Conservation (phyloP, 2,888 invertebrate genomes). For the Drosophila multiciliata region DNA sequence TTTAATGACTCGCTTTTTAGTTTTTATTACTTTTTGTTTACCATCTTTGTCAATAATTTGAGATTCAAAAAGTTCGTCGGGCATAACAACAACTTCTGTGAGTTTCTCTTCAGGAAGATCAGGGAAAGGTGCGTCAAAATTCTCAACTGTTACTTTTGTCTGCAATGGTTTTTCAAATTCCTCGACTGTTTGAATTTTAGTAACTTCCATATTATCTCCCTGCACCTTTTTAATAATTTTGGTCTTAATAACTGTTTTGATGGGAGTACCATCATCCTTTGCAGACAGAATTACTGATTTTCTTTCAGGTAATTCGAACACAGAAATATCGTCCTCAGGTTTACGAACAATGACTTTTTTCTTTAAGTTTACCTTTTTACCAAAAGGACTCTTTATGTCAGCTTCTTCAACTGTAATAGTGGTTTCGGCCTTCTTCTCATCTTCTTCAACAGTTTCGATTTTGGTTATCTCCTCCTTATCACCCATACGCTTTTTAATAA, state of each 20-base stretch:
- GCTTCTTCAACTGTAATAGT: slow-evolving; percentile 64
- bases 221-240: slow-evolving; percentile 85
- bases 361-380: slow-evolving; percentile 61
- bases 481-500: slow-evolving; percentile 67
- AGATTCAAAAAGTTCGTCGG: slow-evolving; percentile 77
- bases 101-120: slow-evolving; percentile 71
- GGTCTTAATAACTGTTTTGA: slow-evolving; percentile 84
- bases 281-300: slow-evolving; percentile 83
- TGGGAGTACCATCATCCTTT: slow-evolving; percentile 83
- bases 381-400: slow-evolving; percentile 40
- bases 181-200: slow-evolving; percentile 46
- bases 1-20: slow-evolving; percentile 84
- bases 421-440: slow-evolving; percentile 54
- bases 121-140: slow-evolving; percentile 79
- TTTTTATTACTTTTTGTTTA: slow-evolving; percentile 77
- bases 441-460: slow-evolving; percentile 69
- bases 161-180: slow-evolving; percentile 47
- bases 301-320: slow-evolving; percentile 83
- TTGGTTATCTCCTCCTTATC: slow-evolving; percentile 66
- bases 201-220: slow-evolving; percentile 80
- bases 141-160: slow-evolving; percentile 63
- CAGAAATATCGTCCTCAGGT: slow-evolving; percentile 74
- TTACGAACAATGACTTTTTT: slow-evolving; percentile 74
- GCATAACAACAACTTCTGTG: slow-evolving; percentile 78
- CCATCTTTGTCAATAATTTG: slow-evolving; percentile 75